Evolutionary conservation across 2,888 invertebrate genomes (phyloP), one percentile per base, ranked within the genome.

Genomic region (Pyrochroa serraticornis): DNA sequence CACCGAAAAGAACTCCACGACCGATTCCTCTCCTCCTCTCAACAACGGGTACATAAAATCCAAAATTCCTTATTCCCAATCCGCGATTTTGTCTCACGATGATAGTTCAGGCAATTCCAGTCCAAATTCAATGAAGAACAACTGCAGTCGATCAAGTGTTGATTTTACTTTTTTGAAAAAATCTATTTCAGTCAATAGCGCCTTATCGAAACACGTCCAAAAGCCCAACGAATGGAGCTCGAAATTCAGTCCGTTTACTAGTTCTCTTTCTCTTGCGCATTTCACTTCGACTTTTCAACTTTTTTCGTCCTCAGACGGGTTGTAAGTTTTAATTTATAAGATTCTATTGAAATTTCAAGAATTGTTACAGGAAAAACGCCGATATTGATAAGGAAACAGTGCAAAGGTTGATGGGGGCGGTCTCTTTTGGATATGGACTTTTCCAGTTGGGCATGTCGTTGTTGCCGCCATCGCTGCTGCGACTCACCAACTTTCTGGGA

Each of bases 371-470:
- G 32, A 50, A 34, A 38, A 41, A 13, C n/a, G 32, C 33, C 7
- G 41, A 56, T 10, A 76, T 84, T 37, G 82, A 83, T 44, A 82
- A 82, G 22, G 80, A 81, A 33, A 82, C 83, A 50, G 81, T 87
- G 9, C 77, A 80, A 13, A 79, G 87, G n/a, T 75, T 89, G 36
- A 85, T 88, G 83, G 83, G 86, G 5, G 86, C 87, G 0, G 86
- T 88, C 5, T 86, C 86, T 67, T 89, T 89, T 72, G 89, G 89
- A 2, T 88, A 87, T 66, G 89, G 89, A 8, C 78, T 87, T 34
- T 86, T 89, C 70, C 87, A 88, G 69, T 75, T 89, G 50, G 85
- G 86, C 60, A 82, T 88, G 47, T 89, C 89, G 6, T 77, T 89
- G 51, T 77, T 89, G 42, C 88, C 89, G 3, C 85, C 87, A 1